phyloP scores from a whole-genome alignment of 2,888 invertebrate species.

The Euzetes globulus region DNA sequence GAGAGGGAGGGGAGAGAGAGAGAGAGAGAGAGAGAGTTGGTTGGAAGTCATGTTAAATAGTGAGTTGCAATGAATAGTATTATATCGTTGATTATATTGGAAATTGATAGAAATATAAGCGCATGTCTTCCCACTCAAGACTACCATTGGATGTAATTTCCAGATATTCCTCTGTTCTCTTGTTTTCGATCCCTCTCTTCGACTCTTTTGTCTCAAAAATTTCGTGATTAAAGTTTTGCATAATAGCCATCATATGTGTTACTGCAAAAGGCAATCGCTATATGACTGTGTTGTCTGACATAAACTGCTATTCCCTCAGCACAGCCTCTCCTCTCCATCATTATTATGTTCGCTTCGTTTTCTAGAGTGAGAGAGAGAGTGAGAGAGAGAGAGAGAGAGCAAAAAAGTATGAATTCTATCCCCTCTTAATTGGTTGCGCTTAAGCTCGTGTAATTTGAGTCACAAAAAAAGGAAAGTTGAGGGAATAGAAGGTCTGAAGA shows the following conservation, averaged over 20 bases:
- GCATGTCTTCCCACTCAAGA: not conserved
- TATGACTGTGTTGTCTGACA: not conserved
- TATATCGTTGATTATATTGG: constrained; percentile 11
- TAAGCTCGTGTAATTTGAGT: constrained; percentile 27
- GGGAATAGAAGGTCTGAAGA: not conserved
- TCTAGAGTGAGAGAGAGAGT: not conserved
- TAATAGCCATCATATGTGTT: constrained; percentile 29
- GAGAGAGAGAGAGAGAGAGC: too few species aligned
- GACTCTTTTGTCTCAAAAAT: constrained; percentile 9
- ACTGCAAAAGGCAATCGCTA: constrained; percentile 23
- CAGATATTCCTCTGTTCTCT: not conserved
- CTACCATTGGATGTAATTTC: not conserved
- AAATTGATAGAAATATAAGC: constrained; percentile 23
- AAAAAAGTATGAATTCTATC: not conserved
- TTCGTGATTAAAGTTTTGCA: constrained; percentile 12
- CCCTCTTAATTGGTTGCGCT: constrained; percentile 27
- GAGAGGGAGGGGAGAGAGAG: not conserved
- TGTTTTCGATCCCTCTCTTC: not conserved
- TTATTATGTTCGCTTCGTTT: constrained; percentile 16
- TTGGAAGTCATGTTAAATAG: not conserved
- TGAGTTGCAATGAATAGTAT: constrained; percentile 22
- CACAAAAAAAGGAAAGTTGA: constrained; percentile 11
- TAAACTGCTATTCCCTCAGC: not conserved
- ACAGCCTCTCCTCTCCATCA: constrained; percentile 2
- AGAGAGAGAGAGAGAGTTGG: not conserved